A percentile compares a stretch with the other conserved stretches of the same genome.
Conservation (phyloP, 53 echinoderm and acorn worm species). For the Stichopus horrens region DNA sequence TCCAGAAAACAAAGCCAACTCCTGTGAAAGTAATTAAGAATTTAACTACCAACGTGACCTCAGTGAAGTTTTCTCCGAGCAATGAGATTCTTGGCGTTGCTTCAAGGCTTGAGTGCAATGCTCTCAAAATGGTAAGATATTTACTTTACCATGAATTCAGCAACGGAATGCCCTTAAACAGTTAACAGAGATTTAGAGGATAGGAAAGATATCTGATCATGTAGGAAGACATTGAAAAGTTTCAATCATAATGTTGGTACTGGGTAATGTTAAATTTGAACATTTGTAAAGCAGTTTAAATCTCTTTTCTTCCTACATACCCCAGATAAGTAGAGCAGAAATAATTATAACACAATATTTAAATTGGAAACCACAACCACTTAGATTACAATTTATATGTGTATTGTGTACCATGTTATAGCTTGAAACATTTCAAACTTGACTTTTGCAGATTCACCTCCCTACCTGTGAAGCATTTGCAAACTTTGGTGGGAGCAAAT, state of each 20-base stretch:
- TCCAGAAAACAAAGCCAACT: slow-evolving; percentile 50
- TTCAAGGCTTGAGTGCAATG: slow-evolving; percentile 56
- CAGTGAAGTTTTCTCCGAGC: slow-evolving; percentile 68
- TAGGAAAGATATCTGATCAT: too few relatives aligned
- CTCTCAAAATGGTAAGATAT: slow-evolving; percentile 78
- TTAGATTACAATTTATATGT: too few relatives aligned
- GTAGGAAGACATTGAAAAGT: too few relatives aligned
- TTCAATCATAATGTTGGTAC: too few relatives aligned
- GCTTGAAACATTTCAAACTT: background rate
- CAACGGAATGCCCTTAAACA: background rate
- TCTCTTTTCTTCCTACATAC: too few relatives aligned
- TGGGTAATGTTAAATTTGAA: background rate
- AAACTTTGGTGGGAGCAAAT: slow-evolving; percentile 63
- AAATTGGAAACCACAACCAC: too few relatives aligned
- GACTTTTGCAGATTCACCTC: slow-evolving; percentile 66
- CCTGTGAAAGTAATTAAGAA: slow-evolving; percentile 81
- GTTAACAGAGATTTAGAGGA: too few relatives aligned
- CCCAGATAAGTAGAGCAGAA: too few relatives aligned
- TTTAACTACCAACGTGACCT: slow-evolving; percentile 70
- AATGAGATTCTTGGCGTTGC: slow-evolving; percentile 81
- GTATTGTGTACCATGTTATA: too few relatives aligned
- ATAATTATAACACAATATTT: too few relatives aligned
- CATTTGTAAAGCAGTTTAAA: background rate
- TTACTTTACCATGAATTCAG: background rate
- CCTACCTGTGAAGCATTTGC: slow-evolving; percentile 74